Conservation (phyloP, 2,797 vertebrate species). For the Karalla daura region DNA sequence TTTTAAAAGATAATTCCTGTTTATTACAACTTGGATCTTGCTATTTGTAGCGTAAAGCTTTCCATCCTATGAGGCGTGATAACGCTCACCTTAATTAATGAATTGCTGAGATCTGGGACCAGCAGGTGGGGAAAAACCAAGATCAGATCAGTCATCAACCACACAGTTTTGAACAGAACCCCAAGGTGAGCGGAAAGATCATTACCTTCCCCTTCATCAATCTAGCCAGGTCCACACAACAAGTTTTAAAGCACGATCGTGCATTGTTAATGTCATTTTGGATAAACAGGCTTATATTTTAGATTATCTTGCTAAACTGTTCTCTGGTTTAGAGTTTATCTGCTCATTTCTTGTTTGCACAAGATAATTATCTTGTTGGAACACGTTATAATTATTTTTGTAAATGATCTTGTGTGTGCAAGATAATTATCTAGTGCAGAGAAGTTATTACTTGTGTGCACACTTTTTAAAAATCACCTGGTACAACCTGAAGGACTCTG, state of each 20-base stretch:
- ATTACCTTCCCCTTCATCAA: not conserved
- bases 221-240: not conserved
- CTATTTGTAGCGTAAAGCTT: slow-evolving; percentile 2
- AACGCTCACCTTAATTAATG: not conserved
- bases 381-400: slow-evolving; percentile 1
- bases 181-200: not conserved
- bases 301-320: slow-evolving; percentile 15
- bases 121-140: too few relatives aligned
- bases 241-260: not conserved
- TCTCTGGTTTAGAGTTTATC: slow-evolving; percentile 10
- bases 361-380: slow-evolving; percentile 1
- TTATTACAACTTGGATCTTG: slow-evolving; percentile 11
- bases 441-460: too few relatives aligned
- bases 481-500: too few relatives aligned
- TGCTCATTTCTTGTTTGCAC: not conserved
- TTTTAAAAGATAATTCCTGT: slow-evolving; percentile 10
- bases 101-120: not conserved
- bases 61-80: not conserved
- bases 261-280: slow-evolving; percentile 8
- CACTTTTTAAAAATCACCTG: too few relatives aligned
- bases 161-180: not conserved
- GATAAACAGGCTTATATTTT: not conserved
- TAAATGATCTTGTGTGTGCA: too few relatives aligned
- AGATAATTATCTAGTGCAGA: too few relatives aligned
- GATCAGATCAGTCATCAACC: not conserved